Evolutionary conservation across 2,797 vertebrate genomes (phyloP).

Genomic region (Toxotes lorentzi): DNA sequence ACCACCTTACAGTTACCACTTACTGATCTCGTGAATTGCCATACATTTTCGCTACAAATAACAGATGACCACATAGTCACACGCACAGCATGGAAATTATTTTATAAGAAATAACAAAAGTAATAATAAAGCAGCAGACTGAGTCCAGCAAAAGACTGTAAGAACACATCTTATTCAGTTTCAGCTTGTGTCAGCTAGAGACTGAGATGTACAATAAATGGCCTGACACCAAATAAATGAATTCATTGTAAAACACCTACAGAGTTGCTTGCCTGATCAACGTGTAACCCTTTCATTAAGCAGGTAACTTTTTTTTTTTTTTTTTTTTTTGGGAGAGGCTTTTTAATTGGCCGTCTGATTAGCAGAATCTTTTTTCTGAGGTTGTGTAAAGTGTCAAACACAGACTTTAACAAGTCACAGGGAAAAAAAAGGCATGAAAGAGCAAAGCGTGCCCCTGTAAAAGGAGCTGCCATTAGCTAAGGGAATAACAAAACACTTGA

Average conservation of each 20-base stretch:
- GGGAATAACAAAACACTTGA: conserved; percentile 42
- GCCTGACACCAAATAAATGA: neutral
- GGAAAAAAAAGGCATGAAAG: conserved; percentile 13
- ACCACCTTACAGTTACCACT: neutral
- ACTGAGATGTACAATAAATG: neutral
- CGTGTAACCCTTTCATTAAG: conserved; percentile 20
- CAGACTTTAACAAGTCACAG: conserved; percentile 36
- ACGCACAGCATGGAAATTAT: neutral
- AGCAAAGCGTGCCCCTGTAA: conserved; percentile 18
- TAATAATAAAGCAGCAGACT: neutral
- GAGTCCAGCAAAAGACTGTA: neutral
- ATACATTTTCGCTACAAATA: neutral
- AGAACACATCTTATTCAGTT: neutral
- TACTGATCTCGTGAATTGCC: neutral
- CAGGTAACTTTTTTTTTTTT: neutral
- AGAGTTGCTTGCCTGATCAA: conserved; percentile 2
- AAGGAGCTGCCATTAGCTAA: conserved; percentile 18
- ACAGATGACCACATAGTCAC: neutral
- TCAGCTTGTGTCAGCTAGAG: neutral
- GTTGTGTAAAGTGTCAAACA: conserved; percentile 31
- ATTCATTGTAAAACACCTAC: neutral
- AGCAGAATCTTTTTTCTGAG: conserved; percentile 23
- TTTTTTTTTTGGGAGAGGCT: neutral
- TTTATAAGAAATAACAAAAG: neutral
- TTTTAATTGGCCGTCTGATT: conserved; percentile 62